phyloP scores from a whole-genome alignment of 2,888 invertebrate species.

The Ormyrus labotus region DNA sequence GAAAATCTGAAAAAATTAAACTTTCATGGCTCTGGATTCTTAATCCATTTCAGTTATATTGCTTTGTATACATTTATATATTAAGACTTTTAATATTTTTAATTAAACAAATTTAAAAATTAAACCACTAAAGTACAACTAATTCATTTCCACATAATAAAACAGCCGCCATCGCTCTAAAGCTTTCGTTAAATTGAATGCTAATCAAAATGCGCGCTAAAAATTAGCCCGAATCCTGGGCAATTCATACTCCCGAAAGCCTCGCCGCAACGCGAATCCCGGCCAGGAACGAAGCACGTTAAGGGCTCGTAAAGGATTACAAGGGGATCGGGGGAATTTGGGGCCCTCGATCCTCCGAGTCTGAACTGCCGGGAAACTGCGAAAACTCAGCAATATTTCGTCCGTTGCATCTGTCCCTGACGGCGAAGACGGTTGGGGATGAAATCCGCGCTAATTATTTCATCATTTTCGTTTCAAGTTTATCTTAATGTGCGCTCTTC shows the following conservation, averaged over 20 bases:
- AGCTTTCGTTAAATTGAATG: not conserved
- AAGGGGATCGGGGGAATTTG: not conserved
- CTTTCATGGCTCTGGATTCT: no score
- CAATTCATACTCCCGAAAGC: conserved; percentile 1
- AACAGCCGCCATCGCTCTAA: not conserved
- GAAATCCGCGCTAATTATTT: conserved; percentile 47
- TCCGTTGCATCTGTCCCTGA: not conserved
- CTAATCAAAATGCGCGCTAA: conserved; percentile 17
- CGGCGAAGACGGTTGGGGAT: not conserved
- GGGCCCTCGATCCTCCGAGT: not conserved
- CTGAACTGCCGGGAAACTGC: not conserved
- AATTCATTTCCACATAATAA: conserved; percentile 20
- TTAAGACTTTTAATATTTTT: not conserved
- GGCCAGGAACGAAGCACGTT: not conserved
- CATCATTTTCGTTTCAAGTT: conserved; percentile 19
- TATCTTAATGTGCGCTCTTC: not conserved
- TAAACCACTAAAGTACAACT: not conserved
- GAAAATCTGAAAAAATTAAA: no score
- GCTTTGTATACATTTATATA: not conserved
- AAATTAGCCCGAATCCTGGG: not conserved
- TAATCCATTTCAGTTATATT: not conserved
- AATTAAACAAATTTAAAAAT: no score
- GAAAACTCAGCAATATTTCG: not conserved
- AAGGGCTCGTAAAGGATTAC: conserved; percentile 13
- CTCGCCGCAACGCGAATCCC: not conserved